phyloP scores from a whole-genome alignment of 2,797 vertebrate species.

The Mus caroli region DNA sequence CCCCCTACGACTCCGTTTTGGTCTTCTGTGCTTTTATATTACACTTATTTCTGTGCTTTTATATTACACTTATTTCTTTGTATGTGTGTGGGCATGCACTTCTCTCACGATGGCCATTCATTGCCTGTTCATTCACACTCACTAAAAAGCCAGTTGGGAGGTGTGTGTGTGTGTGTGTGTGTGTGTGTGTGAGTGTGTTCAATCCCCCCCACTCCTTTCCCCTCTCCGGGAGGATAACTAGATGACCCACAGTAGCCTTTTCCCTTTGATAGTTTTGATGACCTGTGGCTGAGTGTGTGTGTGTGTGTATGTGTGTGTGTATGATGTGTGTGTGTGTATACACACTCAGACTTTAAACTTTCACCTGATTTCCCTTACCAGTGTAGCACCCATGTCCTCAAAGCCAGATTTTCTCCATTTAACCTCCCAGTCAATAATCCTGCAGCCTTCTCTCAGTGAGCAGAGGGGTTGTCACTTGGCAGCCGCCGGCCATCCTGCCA shows the following conservation, averaged over 20 bases:
- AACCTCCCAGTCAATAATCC: background rate
- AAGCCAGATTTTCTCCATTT: background rate
- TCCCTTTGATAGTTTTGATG: background rate
- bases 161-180: background rate
- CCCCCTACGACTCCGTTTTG: conserved; percentile 11
- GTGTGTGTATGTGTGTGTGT: background rate
- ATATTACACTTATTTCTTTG: background rate
- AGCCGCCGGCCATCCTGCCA: background rate
- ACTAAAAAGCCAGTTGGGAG: background rate
- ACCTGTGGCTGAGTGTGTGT: background rate
- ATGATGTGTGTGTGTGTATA: background rate
- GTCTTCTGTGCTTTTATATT: background rate
- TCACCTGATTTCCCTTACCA: background rate
- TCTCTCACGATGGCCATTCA: background rate
- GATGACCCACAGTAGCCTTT: background rate
- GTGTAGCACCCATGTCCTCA: background rate
- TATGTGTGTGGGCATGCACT: background rate
- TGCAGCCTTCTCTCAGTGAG: background rate
- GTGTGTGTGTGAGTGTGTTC: background rate
- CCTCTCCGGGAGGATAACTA: background rate
- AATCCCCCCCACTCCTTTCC: background rate
- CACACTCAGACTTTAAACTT: background rate
- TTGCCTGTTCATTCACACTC: background rate
- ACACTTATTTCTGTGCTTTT: background rate
- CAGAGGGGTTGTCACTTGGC: background rate